Percentiles rank a stretch among this genome's conserved stretches.
phyloP scores from a whole-genome alignment of 1,140 invertebrate genomes.

The Papilio machaon region DNA sequence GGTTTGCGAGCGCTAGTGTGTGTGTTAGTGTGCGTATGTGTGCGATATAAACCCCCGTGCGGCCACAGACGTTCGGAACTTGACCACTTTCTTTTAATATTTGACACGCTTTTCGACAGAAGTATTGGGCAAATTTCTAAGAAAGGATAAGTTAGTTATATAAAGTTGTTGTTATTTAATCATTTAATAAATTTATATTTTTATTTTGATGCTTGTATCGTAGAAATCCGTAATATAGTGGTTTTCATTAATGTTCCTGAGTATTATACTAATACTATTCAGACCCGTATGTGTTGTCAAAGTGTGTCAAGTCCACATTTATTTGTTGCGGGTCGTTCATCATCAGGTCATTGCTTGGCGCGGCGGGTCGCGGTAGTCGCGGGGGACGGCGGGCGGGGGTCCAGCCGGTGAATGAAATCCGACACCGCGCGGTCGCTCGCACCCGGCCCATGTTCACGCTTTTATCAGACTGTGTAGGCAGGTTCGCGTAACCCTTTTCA shows the following conservation, averaged over 20 bases:
- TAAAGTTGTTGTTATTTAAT: too few relatives aligned
- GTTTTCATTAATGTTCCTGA: background rate
- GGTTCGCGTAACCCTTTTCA: background rate
- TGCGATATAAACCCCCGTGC: background rate
- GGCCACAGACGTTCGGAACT: conserved; percentile 1
- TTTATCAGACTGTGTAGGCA: conserved; percentile 1
- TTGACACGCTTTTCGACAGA: background rate
- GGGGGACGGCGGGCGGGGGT: background rate
- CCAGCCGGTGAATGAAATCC: conserved; percentile 51
- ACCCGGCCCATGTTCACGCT: conserved; percentile 6
- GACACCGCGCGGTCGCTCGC: conserved; percentile 43
- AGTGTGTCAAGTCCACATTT: conserved; percentile 19
- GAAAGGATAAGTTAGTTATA: too few relatives aligned
- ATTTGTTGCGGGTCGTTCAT: background rate
- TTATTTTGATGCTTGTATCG: too few relatives aligned
- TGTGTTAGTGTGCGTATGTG: conserved; percentile 8
- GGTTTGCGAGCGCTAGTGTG: background rate
- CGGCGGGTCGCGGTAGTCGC: conserved; percentile 4
- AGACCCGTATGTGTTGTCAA: background rate
- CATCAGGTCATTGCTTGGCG: conserved; percentile 27
- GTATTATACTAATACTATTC: background rate
- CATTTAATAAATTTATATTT: too few relatives aligned
- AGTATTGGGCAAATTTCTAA: background rate
- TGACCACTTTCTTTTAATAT: conserved; percentile 1
- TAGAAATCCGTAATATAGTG: background rate